Base-by-base conservation (phyloP, 2,113 vertebrate species). In the Lasiurus borealis region DNA sequence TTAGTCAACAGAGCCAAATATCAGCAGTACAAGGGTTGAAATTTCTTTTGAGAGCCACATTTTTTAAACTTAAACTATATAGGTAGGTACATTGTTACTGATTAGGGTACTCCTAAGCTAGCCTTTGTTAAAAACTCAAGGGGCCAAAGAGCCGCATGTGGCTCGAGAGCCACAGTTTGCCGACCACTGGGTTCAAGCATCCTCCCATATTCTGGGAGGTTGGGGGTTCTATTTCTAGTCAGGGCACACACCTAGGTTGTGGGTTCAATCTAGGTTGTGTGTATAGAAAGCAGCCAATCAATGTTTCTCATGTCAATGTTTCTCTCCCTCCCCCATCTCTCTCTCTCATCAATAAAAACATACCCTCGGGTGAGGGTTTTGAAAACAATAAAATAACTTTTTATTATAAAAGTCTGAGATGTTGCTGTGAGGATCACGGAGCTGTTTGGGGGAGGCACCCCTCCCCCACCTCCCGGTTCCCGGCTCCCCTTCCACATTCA, bases 391-490 rank as follows among this genome's bases (percentile, higher is more conserved):
- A 66, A 31, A n/a, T 68, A 15, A 16, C 6, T n/a, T 31, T 81
- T 81, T 82, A 44, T 82, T 44, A 62, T 3, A 44, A 18, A 29
- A 18, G 1, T 10, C 78, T 11, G 34, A 36, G 10, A 8, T 21
- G 8, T 5, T 21, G 4, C 8, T 18, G 52, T 8, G 13, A 66
- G 36, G 29, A 11, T 6, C n/a, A 1, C 11, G 1, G 50, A 4
- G 62, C 78, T 7, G 62, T 6, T 23, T 44, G 7, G 85, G 90
- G 3, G 18, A 54, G 10, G 23, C 11, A 0, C 5, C 5, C 13
- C 3, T 14, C 36, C 1, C 29, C 8, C 12, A 8, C 4, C 6
- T 14, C 44, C 27, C 0, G 14, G 27, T 8, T 3, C 11, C 0
- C 1, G 46, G 11, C 54, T 6, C 18, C 54, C 54, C 54, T 57